Evolutionary conservation across 2,888 invertebrate genomes (phyloP).

Genomic region (Agrotis ipsilon): DNA sequence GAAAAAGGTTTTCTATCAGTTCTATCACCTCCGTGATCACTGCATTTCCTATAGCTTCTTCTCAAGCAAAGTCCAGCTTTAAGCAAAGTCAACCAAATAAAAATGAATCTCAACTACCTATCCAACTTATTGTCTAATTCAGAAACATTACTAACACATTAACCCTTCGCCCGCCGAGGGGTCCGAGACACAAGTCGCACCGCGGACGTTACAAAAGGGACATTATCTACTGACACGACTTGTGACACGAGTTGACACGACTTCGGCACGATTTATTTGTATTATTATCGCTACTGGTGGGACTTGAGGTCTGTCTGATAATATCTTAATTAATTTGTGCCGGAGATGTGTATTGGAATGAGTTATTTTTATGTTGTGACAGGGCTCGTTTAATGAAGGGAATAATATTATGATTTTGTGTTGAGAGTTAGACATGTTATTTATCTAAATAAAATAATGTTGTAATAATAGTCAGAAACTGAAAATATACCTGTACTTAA

Average conservation of each 20-base stretch:
- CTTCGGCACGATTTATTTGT: conserved; percentile 62
- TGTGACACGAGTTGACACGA: conserved; percentile 42
- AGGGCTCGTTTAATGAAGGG: neutral
- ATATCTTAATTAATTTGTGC: conserved; percentile 58
- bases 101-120: no score
- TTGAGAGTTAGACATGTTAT: neutral
- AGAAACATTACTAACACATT: conserved; percentile 53
- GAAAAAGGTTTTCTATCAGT: no score
- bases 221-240: conserved; percentile 63
- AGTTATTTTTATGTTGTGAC: conserved; percentile 40
- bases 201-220: conserved; percentile 58
- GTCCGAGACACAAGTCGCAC: conserved; percentile 20
- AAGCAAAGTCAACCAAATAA: no score
- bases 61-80: no score
- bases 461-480: no score
- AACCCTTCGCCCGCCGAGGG: conserved; percentile 59
- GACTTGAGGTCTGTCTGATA: conserved; percentile 53
- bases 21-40: no score
- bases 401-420: conserved; percentile 5
- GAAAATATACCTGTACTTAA: no score
- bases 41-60: no score
- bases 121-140: conserved; percentile 11
- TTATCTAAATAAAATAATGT: no score
- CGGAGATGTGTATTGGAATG: conserved; percentile 24
- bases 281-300: conserved; percentile 62